These are phyloP conservation scores for Lydus trimaculatus DNA, from an alignment of 2,888 invertebrate species.

Conservation along the genomic window DNA sequence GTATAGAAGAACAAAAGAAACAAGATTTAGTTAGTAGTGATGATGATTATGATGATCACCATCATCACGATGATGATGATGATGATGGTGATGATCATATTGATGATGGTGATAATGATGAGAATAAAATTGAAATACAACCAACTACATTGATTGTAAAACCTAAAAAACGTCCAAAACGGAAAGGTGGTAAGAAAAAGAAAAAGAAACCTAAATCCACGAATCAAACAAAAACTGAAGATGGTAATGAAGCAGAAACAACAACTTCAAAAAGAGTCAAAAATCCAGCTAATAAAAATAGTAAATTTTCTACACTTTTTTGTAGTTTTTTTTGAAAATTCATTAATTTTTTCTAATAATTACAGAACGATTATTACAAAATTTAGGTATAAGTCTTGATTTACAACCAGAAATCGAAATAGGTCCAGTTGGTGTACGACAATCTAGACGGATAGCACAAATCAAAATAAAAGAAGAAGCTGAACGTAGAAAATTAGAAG, in stretches of 20 bases:
- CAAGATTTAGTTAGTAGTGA: conserved; percentile 62
- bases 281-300: conserved; percentile 42
- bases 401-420: conserved; percentile 30
- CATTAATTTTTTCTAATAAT: conserved; percentile 16
- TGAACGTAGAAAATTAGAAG: conserved; percentile 58
- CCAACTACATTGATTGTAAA: conserved; percentile 36
- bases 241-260: not conserved
- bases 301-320: conserved; percentile 17
- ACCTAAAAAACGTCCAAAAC: conserved; percentile 36
- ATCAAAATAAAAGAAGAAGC: conserved; percentile 88
- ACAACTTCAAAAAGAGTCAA: conserved; percentile 33
- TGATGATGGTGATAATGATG: conserved; percentile 57
- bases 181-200: conserved; percentile 51
- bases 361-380: conserved; percentile 60
- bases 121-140: conserved; percentile 36
- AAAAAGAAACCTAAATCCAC: conserved; percentile 27
- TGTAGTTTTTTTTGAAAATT: not conserved
- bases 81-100: conserved; percentile 60
- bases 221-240: conserved; percentile 5
- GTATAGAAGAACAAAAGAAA: conserved; percentile 65
- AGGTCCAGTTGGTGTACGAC: conserved; percentile 68
- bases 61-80: too few species aligned
- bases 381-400: conserved; percentile 62
- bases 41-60: conserved; percentile 54
- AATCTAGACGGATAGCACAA: conserved; percentile 86